phyloP scores from a whole-genome alignment of 2,113 vertebrate species.

The Cnemophilus loriae region DNA sequence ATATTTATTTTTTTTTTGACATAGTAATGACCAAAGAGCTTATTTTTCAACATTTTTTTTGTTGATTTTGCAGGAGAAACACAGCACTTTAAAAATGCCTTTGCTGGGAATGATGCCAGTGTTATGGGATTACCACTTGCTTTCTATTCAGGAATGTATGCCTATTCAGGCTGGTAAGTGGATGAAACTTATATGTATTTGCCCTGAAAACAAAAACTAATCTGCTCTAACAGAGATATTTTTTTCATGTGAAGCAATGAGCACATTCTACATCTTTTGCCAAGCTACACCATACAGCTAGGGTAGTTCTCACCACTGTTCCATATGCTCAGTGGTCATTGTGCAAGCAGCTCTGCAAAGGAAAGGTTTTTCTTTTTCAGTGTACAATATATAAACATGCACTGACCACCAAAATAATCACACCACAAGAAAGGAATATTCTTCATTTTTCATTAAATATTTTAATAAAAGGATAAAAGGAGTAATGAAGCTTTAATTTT shows the following conservation, averaged over 20 bases:
- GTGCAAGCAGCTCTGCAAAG: neutral
- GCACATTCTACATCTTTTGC: neutral
- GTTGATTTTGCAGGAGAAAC: conserved; percentile 82
- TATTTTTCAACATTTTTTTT: neutral
- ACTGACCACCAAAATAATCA: neutral
- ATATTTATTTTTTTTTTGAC: neutral
- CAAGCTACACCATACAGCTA: neutral
- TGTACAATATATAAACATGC: neutral
- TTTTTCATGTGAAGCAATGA: neutral
- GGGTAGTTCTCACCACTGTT: neutral
- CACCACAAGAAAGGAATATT: neutral
- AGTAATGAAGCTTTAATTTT: neutral
- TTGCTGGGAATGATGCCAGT: conserved; percentile 78
- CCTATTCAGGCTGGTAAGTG: conserved; percentile 95
- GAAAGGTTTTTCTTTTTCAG: neutral
- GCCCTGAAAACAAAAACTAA: neutral
- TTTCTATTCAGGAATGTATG: conserved; percentile 98
- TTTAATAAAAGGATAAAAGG: neutral
- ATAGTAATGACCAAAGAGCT: neutral
- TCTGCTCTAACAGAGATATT: neutral
- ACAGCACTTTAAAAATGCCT: conserved; percentile 88
- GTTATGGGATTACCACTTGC: conserved; percentile 87
- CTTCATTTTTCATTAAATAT: neutral
- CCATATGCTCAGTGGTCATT: neutral
- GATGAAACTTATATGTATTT: neutral